Conservation (phyloP, 1,140 invertebrate species). For the Nasonia longicornis region DNA sequence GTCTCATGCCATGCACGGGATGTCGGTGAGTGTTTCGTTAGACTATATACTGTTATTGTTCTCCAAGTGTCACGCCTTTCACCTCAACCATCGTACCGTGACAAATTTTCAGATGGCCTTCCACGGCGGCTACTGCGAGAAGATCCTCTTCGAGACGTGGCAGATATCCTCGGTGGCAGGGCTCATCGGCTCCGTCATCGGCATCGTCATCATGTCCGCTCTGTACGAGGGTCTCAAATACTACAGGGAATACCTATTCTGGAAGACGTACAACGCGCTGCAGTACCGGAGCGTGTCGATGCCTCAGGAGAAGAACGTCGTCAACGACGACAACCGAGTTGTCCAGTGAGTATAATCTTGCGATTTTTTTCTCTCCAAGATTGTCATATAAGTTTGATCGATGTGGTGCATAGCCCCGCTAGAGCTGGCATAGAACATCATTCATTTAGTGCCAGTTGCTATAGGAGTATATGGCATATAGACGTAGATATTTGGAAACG, state of each 20-base stretch:
- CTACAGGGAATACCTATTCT: conserved; percentile 86
- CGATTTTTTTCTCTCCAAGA: conserved; percentile 47
- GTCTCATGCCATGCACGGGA: conserved; percentile 55
- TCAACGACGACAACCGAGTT: conserved; percentile 76
- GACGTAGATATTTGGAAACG: neutral
- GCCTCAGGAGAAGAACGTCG: conserved; percentile 76
- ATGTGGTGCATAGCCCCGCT: no score
- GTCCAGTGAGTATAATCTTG: conserved; percentile 75
- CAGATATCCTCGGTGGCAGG: conserved; percentile 78
- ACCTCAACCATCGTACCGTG: neutral
- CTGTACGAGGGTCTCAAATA: conserved; percentile 94
- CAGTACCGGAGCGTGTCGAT: conserved; percentile 79
- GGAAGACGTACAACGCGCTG: conserved; percentile 82
- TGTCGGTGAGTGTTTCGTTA: conserved; percentile 58
- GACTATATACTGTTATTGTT: neutral
- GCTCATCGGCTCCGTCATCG: conserved; percentile 86
- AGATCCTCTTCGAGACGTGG: conserved; percentile 85
- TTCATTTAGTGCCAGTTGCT: no score
- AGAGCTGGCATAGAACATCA: no score
- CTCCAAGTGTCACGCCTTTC: neutral
- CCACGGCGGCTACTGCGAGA: conserved; percentile 80
- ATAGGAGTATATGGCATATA: neutral
- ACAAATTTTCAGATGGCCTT: conserved; percentile 76
- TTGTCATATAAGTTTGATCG: no score
- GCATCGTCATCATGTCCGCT: conserved; percentile 86